Evolutionary conservation across 2,797 vertebrate genomes (phyloP).

Genomic region (Gymnoscopelus microlampas): DNA sequence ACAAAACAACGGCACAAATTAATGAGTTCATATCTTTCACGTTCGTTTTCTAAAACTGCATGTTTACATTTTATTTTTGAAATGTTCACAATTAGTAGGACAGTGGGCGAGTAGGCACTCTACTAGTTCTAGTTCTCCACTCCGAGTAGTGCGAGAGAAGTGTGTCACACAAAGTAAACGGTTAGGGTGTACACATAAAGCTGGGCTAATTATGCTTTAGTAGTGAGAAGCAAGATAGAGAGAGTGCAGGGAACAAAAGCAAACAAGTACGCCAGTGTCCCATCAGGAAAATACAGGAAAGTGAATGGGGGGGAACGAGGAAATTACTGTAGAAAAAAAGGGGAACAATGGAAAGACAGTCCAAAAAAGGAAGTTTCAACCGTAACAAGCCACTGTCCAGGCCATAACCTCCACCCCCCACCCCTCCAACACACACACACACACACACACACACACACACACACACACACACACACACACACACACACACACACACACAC

Average conservation of each 20-base stretch:
- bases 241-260: neutral
- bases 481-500: slow-evolving; percentile 10
- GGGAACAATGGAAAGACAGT: slow-evolving; percentile 68
- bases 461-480: slow-evolving; percentile 12
- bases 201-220: slow-evolving; percentile 13
- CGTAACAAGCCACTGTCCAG: slow-evolving; percentile 50
- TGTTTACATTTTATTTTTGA: no score
- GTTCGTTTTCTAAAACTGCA: no score
- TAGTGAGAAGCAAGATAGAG: slow-evolving; percentile 6
- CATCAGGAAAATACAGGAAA: slow-evolving; percentile 60
- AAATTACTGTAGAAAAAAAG: slow-evolving; percentile 54
- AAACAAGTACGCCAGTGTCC: slow-evolving; percentile 31
- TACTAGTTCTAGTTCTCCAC: no score
- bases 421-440: neutral
- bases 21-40: no score
- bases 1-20: no score
- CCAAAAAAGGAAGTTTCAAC: slow-evolving; percentile 60
- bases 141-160: no score
- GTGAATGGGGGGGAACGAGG: slow-evolving; percentile 59
- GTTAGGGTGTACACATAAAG: slow-evolving; percentile 1
- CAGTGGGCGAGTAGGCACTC: no score
- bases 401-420: slow-evolving; percentile 21
- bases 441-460: neutral
- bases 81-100: no score
- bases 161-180: slow-evolving; percentile 4